Conservation (phyloP, 2,888 invertebrate species). For the Papilio elwesi region DNA sequence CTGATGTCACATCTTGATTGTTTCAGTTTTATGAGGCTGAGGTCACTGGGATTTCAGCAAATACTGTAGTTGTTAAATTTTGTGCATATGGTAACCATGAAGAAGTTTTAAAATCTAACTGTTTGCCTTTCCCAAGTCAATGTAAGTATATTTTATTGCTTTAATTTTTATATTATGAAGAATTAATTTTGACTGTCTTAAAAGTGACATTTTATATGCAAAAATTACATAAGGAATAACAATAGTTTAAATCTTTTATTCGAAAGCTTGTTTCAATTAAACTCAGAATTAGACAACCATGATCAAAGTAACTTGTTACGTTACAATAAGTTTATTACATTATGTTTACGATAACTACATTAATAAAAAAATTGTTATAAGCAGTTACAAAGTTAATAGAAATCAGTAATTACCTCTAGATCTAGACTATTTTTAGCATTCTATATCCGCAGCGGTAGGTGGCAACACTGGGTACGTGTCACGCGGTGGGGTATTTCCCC, state of each 20-base stretch:
- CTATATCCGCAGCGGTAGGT: slow-evolving; percentile 45
- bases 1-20: slow-evolving; percentile 26
- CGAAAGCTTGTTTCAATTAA: too few relatives aligned
- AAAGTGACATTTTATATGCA: too few relatives aligned
- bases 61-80: slow-evolving; percentile 93
- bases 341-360: too few relatives aligned
- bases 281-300: too few relatives aligned
- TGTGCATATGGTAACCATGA: slow-evolving; percentile 95
- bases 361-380: too few relatives aligned
- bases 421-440: background rate
- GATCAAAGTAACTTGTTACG: too few relatives aligned
- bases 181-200: background rate
- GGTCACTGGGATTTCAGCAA: slow-evolving; percentile 91
- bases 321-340: too few relatives aligned
- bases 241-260: too few relatives aligned
- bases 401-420: too few relatives aligned
- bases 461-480: slow-evolving; percentile 48
- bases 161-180: background rate
- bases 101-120: slow-evolving; percentile 92
- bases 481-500: slow-evolving; percentile 53
- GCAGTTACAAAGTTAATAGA: too few relatives aligned
- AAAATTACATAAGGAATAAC: too few relatives aligned
- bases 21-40: slow-evolving; percentile 92
- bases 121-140: slow-evolving; percentile 86
- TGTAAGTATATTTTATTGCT: slow-evolving; percentile 54